Evolutionary conservation across 2,113 vertebrate species (phyloP).

Genomic region (Rhegmatorhina hoffmannsi): DNA sequence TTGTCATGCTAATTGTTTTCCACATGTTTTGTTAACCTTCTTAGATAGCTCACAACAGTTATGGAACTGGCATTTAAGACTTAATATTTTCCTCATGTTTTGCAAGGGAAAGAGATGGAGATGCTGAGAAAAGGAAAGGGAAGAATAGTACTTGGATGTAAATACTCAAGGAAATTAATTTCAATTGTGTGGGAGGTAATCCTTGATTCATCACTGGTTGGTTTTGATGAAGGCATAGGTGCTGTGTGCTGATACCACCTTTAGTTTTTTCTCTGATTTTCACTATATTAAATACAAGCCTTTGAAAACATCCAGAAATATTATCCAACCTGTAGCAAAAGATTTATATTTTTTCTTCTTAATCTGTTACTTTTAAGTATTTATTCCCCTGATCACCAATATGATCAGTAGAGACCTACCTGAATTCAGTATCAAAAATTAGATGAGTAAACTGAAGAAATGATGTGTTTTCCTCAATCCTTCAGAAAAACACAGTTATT

Average conservation of each 20-base stretch:
- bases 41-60: neutral
- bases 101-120: neutral
- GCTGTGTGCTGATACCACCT: neutral
- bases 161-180: conserved; percentile 34
- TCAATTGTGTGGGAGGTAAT: neutral
- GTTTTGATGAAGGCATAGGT: neutral
- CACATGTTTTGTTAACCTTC: neutral
- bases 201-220: neutral
- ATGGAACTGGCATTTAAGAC: neutral
- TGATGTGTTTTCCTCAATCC: neutral
- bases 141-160: neutral
- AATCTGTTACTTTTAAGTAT: neutral
- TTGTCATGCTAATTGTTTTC: neutral
- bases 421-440: neutral
- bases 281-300: neutral
- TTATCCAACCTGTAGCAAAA: neutral
- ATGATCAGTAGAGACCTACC: neutral
- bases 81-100: neutral
- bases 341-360: neutral
- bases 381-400: neutral
- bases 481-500: neutral
- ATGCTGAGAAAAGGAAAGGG: neutral
- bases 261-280: neutral
- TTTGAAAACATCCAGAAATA: neutral
- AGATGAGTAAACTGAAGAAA: neutral